These are phyloP conservation scores for Hypercompe scribonia DNA, from an alignment of 2,888 invertebrate species.

Conservation along the genomic window DNA sequence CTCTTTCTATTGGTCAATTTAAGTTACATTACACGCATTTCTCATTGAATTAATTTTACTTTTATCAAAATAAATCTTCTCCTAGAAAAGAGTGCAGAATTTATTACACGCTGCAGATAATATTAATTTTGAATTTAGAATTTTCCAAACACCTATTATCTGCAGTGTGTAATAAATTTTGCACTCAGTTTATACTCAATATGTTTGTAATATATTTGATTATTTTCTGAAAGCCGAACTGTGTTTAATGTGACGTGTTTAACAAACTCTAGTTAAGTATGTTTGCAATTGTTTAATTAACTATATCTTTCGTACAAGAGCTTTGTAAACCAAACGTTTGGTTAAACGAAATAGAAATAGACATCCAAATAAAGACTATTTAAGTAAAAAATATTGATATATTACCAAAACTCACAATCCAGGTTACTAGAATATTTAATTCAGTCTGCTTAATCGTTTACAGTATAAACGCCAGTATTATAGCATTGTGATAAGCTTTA, in stretches of 20 bases:
- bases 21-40: neutral
- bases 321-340: neutral
- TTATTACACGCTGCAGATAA: too few relatives aligned
- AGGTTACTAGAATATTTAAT: neutral
- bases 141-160: too few relatives aligned
- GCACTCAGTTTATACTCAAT: too few relatives aligned
- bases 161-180: too few relatives aligned
- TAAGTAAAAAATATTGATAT: neutral
- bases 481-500: neutral
- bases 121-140: too few relatives aligned
- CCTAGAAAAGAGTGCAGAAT: too few relatives aligned
- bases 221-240: too few relatives aligned
- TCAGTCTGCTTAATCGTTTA: neutral
- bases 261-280: too few relatives aligned
- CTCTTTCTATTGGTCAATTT: neutral
- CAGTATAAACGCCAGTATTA: neutral
- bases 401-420: neutral
- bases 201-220: too few relatives aligned
- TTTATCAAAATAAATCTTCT: neutral
- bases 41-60: neutral
- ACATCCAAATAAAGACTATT: too few relatives aligned
- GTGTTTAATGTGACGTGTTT: too few relatives aligned
- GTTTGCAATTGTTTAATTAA: too few relatives aligned
- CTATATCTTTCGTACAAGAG: neutral
- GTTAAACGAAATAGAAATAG: neutral